phyloP scores from a whole-genome alignment of 2,113 vertebrate genomes.

The Rousettus leschenaultii region DNA sequence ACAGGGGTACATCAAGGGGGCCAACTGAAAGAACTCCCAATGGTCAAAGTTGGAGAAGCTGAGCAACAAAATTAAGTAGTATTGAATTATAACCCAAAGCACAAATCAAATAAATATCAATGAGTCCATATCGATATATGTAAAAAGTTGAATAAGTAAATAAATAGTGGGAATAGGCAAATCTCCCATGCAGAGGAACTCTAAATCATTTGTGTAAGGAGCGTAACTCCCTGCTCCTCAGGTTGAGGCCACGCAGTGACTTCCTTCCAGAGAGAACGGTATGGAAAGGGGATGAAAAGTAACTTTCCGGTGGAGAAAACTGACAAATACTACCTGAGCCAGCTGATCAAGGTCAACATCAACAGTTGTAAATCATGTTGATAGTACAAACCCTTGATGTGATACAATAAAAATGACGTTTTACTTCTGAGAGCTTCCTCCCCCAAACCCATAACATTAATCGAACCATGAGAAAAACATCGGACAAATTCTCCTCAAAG shows the following conservation, averaged over 20 bases:
- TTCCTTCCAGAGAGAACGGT: neutral
- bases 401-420: neutral
- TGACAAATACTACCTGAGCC: neutral
- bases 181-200: neutral
- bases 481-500: neutral
- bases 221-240: fast-evolving
- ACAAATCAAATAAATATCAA: neutral
- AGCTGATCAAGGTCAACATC: neutral
- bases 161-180: neutral
- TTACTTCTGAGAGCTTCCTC: neutral
- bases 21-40: neutral
- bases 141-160: neutral
- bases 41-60: neutral
- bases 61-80: neutral
- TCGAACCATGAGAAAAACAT: neutral
- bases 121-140: neutral
- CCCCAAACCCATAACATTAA: neutral
- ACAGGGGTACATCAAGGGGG: neutral
- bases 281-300: neutral
- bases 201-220: neutral
- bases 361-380: neutral
- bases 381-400: neutral
- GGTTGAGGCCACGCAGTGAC: neutral
- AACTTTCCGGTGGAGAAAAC: neutral
- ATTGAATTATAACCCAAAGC: neutral